phyloP scores from a whole-genome alignment of 2,113 vertebrate species.

The Boulengeromyrus knoepffleri region DNA sequence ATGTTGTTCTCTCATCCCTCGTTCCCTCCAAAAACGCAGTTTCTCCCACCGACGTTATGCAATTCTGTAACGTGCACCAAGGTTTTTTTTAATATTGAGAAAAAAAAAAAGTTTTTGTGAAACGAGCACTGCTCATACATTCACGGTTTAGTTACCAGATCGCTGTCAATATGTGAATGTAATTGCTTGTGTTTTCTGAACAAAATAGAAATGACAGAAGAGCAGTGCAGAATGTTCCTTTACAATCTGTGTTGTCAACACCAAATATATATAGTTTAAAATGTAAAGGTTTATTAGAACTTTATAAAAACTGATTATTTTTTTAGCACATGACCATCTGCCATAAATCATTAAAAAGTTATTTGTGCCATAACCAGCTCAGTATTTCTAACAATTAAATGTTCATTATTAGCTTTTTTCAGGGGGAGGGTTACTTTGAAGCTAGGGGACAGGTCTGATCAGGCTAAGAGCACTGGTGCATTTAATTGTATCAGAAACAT shows the following conservation, averaged over 20 bases:
- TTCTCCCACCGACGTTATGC: constrained; percentile 60
- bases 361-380: constrained; percentile 41
- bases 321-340: constrained; percentile 46
- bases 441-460: constrained; percentile 38
- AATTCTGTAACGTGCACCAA: constrained; percentile 42
- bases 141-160: constrained; percentile 32
- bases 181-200: constrained; percentile 50
- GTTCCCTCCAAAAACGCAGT: constrained; percentile 49
- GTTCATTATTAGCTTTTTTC: constrained; percentile 50
- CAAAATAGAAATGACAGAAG: constrained; percentile 42
- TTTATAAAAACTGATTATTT: constrained; percentile 59
- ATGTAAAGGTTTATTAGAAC: constrained; percentile 47
- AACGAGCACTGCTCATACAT: constrained; percentile 34
- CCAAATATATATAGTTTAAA: constrained; percentile 59
- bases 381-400: constrained; percentile 42
- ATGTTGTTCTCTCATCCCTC: constrained; percentile 19
- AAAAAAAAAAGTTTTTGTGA: constrained; percentile 14
- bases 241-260: constrained; percentile 59
- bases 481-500: constrained; percentile 51
- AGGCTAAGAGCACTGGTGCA: constrained; percentile 55
- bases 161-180: constrained; percentile 57
- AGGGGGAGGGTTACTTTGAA: constrained; percentile 27
- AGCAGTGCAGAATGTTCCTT: constrained; percentile 47
- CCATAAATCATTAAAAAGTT: constrained; percentile 28
- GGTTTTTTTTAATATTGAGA: neutral